Base-by-base conservation (phyloP, 2,888 invertebrate genomes). In the Erebia epiphron region DNA sequence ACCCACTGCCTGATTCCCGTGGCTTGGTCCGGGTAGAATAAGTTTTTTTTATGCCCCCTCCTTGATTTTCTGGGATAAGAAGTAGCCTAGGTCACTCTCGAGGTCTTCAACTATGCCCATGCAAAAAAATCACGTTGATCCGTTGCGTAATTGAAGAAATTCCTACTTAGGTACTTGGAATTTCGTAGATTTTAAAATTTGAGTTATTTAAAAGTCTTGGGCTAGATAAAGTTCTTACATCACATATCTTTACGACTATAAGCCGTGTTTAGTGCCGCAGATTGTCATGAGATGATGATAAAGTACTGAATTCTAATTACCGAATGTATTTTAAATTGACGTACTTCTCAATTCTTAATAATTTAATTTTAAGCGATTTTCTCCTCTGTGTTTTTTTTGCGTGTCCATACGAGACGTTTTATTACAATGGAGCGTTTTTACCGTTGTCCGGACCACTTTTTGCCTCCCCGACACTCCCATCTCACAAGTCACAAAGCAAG, bases 381-480 rank as follows among this genome's bases (percentile, higher is more conserved):
- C 35, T 11, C 10, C 16, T 0, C 11, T 8, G 18, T 16, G 11
- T 41, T 60, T 60, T 18, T 14, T 60, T 43, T 10, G 18, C n/a
- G 41, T 46, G 43, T 43, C 61, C 10, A 14, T 21, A 26, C 7
- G 26, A 35, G 35, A 16, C 16, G 10, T 52, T n/a, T 26, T 52
- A 56, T 43, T 43, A 43, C 14, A 16, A 57, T 57, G 4, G 18
- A 46, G 46, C 46, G 21, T 54, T 54, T 35, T 49, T 35, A 64
- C 69, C 64, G 69, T 69, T 69, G 56, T 18, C 63, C 50, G 63
- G 18, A 26, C 49, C 64, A 64, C 63, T 62, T 69, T 57, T 69
- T 41, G 57, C 56, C 66, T 57, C 66, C 57, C 58, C n/a, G 64
- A 58, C 69, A 69, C 64, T 16, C 69, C 69, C 46, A 46, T 56